Evolutionary conservation across 2,888 invertebrate genomes (phyloP).

Genomic region (Ommatoiulus sabulosus): DNA sequence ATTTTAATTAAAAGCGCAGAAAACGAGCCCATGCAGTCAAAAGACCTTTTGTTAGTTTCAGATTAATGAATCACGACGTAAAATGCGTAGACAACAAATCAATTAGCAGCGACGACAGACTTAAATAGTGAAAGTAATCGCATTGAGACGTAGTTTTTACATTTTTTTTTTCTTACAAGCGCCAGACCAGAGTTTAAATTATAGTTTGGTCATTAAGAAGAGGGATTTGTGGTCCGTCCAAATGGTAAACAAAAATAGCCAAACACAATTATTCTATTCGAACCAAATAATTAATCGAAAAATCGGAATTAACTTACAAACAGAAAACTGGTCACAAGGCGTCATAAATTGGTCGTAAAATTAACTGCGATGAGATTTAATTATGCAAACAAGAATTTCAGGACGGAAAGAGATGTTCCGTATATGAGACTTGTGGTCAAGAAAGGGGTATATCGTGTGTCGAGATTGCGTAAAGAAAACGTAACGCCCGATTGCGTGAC

Average conservation of each 20-base stretch:
- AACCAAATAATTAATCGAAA: too few relatives aligned
- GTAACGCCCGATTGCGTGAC: not conserved
- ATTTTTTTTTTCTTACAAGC: not conserved
- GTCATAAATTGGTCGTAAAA: too few relatives aligned
- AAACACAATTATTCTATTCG: too few relatives aligned
- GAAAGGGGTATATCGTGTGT: too few relatives aligned
- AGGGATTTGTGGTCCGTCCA: not conserved
- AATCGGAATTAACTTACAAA: too few relatives aligned
- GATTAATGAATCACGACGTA: not conserved
- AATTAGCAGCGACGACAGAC: not conserved
- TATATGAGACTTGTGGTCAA: too few relatives aligned
- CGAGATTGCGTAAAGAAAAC: too few relatives aligned
- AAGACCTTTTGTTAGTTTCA: not conserved
- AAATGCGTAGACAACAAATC: not conserved
- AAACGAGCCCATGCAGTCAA: not conserved
- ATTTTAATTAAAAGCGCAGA: conserved; percentile 35
- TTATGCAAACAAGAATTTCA: too few relatives aligned
- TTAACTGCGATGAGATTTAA: too few relatives aligned
- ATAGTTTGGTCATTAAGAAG: not conserved
- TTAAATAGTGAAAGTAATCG: not conserved
- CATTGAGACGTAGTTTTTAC: not conserved
- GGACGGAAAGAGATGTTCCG: too few relatives aligned
- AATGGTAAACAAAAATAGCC: not conserved
- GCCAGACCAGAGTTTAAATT: not conserved
- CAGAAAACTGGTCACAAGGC: too few relatives aligned